A percentile compares a stretch with the other conserved stretches of the same genome.
These are phyloP conservation scores for Lycaena phlaeas DNA, from an alignment of 2,888 invertebrate genomes.

Conservation along the genomic window DNA sequence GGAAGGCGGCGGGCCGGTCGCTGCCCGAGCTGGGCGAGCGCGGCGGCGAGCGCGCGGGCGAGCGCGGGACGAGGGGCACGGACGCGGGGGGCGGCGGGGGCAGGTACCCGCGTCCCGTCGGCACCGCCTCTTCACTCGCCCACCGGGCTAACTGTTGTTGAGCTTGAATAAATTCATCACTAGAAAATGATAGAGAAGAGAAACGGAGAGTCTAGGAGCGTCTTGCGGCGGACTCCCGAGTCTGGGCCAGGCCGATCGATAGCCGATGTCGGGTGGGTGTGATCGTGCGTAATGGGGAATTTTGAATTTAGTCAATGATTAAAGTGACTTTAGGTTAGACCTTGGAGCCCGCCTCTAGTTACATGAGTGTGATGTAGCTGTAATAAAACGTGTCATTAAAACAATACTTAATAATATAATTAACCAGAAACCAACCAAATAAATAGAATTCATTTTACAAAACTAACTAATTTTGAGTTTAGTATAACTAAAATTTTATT, in stretches of 20 bases:
- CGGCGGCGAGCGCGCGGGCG: slow-evolving; percentile 23
- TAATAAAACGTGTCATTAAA: slow-evolving; percentile 8
- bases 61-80: no score
- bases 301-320: no score
- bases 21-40: slow-evolving; percentile 49
- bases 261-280: slow-evolving; percentile 3
- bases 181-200: slow-evolving; percentile 91
- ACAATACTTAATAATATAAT: slow-evolving; percentile 7
- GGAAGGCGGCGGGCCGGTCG: slow-evolving; percentile 49
- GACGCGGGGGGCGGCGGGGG: slow-evolving; percentile 56
- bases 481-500: no score
- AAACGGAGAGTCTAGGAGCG: slow-evolving; percentile 75
- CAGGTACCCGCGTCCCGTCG: slow-evolving; percentile 68
- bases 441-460: neutral
- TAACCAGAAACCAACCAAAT: neutral
- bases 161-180: slow-evolving; percentile 98
- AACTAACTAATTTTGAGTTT: no score
- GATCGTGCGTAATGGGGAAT: neutral
- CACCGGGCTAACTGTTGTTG: slow-evolving; percentile 96
- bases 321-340: slow-evolving; percentile 4
- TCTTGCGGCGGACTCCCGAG: slow-evolving; percentile 28
- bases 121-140: slow-evolving; percentile 90
- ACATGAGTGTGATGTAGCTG: slow-evolving; percentile 17
- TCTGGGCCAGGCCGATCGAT: slow-evolving; percentile 12
- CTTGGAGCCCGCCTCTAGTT: slow-evolving; percentile 25